phyloP scores from a whole-genome alignment of 2,888 invertebrate genomes.

The Asteroscopus sphinx region DNA sequence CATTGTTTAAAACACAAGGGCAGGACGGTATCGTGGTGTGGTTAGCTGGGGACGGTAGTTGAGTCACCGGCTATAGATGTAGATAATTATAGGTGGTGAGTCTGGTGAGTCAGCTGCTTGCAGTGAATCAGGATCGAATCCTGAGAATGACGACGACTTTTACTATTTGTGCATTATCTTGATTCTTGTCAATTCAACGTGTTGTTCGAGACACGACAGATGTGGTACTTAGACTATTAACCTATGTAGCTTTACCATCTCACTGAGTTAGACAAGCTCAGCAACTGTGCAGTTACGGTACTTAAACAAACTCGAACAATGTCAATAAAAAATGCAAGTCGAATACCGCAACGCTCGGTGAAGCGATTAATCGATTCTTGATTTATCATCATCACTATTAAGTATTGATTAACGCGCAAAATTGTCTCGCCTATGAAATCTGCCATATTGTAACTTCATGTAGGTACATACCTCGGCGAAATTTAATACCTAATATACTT shows the following conservation, averaged over 20 bases:
- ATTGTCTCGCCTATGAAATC: constrained; percentile 30
- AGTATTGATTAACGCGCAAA: constrained; percentile 31
- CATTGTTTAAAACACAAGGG: constrained; percentile 56
- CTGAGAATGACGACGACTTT: constrained; percentile 63
- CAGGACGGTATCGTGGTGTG: constrained; percentile 51
- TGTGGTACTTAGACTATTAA: constrained; percentile 9
- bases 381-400: constrained; percentile 46
- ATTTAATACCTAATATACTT: too few relatives aligned
- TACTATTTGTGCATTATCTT: constrained; percentile 54
- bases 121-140: constrained; percentile 66
- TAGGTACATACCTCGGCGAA: too few relatives aligned
- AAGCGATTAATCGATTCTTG: constrained; percentile 56
- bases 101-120: constrained; percentile 63
- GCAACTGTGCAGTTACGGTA: constrained; percentile 36
- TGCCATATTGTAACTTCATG: too few relatives aligned
- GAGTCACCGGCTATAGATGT: constrained; percentile 65
- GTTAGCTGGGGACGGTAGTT: constrained; percentile 45
- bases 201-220: constrained; percentile 23
- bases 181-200: constrained; percentile 35
- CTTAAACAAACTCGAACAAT: constrained; percentile 41
- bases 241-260: too few relatives aligned
- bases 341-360: constrained; percentile 55
- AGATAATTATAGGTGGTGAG: constrained; percentile 47
- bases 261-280: too few relatives aligned
- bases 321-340: constrained; percentile 40